Evolutionary conservation across 2,113 vertebrate genomes (phyloP), one percentile per base, ranked within the genome.

Genomic region (Suricata suricatta): DNA sequence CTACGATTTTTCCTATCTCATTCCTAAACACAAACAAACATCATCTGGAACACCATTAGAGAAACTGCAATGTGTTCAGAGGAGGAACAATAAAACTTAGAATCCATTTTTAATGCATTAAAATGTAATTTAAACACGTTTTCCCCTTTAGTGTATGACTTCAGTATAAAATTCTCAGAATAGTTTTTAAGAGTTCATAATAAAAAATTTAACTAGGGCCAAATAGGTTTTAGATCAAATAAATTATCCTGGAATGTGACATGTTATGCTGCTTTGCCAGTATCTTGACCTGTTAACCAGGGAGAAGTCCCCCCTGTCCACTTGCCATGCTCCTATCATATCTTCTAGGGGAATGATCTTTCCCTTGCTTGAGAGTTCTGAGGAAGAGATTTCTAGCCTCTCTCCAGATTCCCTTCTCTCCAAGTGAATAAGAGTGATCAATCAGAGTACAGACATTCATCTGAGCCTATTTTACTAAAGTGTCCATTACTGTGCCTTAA

Each of bases 141-240:
- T 94, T 74, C 10, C 33, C n/a, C 33, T 44, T 63, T 54, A 54
- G 41, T 23, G 16, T 86, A 29, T 86, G 29, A 21, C 23, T 23
- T 87, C 35, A 71, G n/a, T 80, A 81, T 66, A 63, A 38, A 91
- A 87, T 76, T 68, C 54, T 47, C 38, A 23, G 35, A 66, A 64
- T 12, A 35, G 35, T 87, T 90, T 90, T 96, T 57, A 86, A 81
- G 47, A 91, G 88, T 92, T 82, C 35, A 72, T 35, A 72, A 86
- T 80, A 1, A 94, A 66, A 96, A 68, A 82, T 38, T 38, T 88
- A 92, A 47, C 17, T 63, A 84, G 4, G 50, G 5, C 7, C 74
- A 69, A 88, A 60, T 1, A 77, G 21, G 33, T 77, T 92, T 92
- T 63, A 69, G 60, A 92, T 35, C n/a, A 94, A 93, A 89, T 83